These are phyloP conservation scores for Dicycla oo DNA, from an alignment of 2,888 invertebrate genomes.

Conservation along the genomic window DNA sequence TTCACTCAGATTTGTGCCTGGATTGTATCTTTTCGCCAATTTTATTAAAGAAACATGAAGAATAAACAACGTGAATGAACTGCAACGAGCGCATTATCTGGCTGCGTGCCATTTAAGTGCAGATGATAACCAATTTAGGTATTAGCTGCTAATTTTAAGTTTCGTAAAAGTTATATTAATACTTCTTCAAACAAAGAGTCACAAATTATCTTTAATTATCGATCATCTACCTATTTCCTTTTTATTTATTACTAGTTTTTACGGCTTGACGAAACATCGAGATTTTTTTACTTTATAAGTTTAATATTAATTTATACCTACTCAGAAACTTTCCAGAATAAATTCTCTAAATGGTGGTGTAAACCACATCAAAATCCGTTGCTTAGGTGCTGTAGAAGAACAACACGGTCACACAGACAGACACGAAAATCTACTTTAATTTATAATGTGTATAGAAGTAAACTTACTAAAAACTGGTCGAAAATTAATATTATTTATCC, in stretches of 20 bases:
- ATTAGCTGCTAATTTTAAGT: conserved; percentile 15
- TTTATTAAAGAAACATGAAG: conserved; percentile 2
- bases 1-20: no score
- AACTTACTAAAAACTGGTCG: neutral
- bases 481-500: neutral
- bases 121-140: conserved; percentile 19
- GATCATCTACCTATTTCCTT: neutral
- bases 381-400: neutral
- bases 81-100: conserved; percentile 15
- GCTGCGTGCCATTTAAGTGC: conserved; percentile 34
- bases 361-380: neutral
- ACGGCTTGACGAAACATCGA: no score
- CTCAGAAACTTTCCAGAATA: neutral
- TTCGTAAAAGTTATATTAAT: conserved; percentile 17
- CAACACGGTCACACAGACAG: neutral
- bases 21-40: no score
- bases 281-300: neutral
- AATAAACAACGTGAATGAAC: conserved; percentile 41
- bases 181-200: conserved; percentile 36
- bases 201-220: neutral
- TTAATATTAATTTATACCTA: neutral
- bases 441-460: neutral
- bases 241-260: neutral
- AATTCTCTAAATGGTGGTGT: neutral
- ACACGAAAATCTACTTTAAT: neutral